These are phyloP conservation scores for Netelia inedita DNA, from an alignment of 2,888 invertebrate genomes.

Conservation along the genomic window DNA sequence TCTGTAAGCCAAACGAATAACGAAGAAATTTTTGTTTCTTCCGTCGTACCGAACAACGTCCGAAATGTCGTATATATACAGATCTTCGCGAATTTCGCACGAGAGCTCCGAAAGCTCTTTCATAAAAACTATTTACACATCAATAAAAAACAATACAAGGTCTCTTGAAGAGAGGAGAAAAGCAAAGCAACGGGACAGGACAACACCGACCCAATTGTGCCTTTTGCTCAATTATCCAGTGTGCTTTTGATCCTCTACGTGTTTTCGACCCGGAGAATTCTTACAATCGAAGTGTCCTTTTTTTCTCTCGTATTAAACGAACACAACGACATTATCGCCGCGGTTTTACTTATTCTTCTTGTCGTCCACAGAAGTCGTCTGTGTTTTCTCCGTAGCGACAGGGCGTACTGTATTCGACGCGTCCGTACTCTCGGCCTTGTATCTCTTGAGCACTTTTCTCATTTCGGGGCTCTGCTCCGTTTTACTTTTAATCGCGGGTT, in stretches of 20 bases:
- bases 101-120: conserved; percentile 3
- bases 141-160: conserved; percentile 10
- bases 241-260: conserved; percentile 42
- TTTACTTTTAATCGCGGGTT: conserved; percentile 70
- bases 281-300: neutral
- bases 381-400: conserved; percentile 57
- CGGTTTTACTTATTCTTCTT: conserved; percentile 72
- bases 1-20: conserved; percentile 19
- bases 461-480: conserved; percentile 73
- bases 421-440: conserved; percentile 73
- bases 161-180: conserved; percentile 7
- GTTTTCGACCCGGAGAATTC: neutral
- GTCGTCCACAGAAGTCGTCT: conserved; percentile 63
- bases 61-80: conserved; percentile 49
- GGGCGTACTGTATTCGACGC: conserved; percentile 26
- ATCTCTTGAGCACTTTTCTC: conserved; percentile 76
- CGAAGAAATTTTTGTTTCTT: conserved; percentile 17
- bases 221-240: conserved; percentile 24
- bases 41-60: conserved; percentile 1
- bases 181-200: conserved; percentile 35
- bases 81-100: conserved; percentile 46
- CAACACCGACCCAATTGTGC: conserved; percentile 16
- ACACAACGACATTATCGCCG: no score
- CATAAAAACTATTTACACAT: conserved; percentile 68
- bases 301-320: no score